These are phyloP conservation scores for Agonopterix alstromeriana DNA, from an alignment of 2,888 invertebrate genomes.

Conservation along the genomic window DNA sequence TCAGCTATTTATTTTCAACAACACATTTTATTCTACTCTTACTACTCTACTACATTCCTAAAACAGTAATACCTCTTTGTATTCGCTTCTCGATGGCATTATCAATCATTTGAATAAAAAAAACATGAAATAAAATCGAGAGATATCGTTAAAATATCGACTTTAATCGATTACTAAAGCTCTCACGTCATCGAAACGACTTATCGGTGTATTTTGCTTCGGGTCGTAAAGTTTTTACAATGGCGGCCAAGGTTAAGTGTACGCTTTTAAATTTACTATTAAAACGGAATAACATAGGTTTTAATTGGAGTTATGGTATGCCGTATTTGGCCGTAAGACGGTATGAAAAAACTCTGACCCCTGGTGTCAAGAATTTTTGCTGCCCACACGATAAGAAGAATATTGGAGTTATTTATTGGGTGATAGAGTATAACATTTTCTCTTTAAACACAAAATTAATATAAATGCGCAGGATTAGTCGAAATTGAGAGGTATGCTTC, in stretches of 20 bases:
- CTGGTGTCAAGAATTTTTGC: no score
- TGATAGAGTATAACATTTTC: no score
- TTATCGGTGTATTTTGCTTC: slow-evolving; percentile 24
- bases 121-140: slow-evolving; percentile 1
- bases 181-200: slow-evolving; percentile 27
- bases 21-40: background rate
- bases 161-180: slow-evolving; percentile 25
- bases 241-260: slow-evolving; percentile 14
- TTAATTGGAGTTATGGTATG: no score
- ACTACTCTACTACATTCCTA: no score
- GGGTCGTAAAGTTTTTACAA: slow-evolving; percentile 20
- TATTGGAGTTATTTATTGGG: no score
- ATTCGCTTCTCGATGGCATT: background rate
- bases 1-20: background rate
- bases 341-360: no score
- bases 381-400: no score
- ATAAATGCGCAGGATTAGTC: no score
- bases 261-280: background rate
- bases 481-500: no score
- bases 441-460: no score
- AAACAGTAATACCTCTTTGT: background rate
- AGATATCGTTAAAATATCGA: slow-evolving; percentile 7
- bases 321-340: no score
- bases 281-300: background rate
- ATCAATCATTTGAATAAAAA: slow-evolving; percentile 5